Conservation (phyloP, 2,888 invertebrate genomes). For the Notodonta dromedarius region DNA sequence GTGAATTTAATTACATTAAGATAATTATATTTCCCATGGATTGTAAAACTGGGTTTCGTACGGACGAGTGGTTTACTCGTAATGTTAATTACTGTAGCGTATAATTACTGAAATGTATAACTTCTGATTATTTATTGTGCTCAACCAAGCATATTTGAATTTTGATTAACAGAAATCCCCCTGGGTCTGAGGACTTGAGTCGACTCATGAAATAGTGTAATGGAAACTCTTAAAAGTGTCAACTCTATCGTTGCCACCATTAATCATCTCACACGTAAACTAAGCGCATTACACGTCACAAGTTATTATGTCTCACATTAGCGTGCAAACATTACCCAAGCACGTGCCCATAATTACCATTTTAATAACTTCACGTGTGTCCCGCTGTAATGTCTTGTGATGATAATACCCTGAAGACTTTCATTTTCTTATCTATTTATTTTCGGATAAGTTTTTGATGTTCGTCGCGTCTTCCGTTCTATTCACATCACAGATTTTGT, state of each 20-base stretch:
- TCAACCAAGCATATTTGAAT: too few species aligned
- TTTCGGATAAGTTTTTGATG: too few species aligned
- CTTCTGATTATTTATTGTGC: too few species aligned
- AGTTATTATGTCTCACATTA: slow-evolving; percentile 28
- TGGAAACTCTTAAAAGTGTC: not conserved
- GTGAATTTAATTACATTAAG: slow-evolving; percentile 28
- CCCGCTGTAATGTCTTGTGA: slow-evolving; percentile 16
- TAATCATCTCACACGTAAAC: slow-evolving; percentile 12
- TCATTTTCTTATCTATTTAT: too few species aligned
- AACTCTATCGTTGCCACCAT: not conserved
- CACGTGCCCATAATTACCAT: slow-evolving; percentile 36
- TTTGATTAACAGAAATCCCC: too few species aligned
- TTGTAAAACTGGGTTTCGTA: not conserved
- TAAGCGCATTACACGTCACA: slow-evolving; percentile 24
- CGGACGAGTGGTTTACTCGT: too few species aligned
- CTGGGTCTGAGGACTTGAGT: too few species aligned
- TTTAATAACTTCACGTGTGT: slow-evolving; percentile 35
- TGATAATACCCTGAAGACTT: too few species aligned
- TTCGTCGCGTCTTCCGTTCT: not conserved
- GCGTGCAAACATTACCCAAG: slow-evolving; percentile 25
- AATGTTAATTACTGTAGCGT: too few species aligned
- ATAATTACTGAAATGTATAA: too few species aligned
- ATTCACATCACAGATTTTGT: slow-evolving; percentile 5
- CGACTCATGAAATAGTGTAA: too few species aligned
- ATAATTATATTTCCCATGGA: slow-evolving; percentile 17